Conservation (phyloP, 2,797 vertebrate species). For the Clarias fuscus region DNA sequence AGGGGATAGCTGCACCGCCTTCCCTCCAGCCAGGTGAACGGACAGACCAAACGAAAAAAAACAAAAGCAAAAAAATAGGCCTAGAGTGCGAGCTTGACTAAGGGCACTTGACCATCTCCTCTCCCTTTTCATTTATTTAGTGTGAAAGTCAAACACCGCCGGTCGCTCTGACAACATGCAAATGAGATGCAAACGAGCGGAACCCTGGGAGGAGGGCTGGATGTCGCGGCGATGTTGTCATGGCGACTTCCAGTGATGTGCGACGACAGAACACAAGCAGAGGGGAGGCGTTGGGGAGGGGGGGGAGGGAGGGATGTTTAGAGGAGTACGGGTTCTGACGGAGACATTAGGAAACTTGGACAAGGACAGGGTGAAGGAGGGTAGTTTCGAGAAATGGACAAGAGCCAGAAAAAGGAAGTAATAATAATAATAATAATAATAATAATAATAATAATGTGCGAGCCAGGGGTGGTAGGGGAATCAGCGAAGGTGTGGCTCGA, state of each 20-base stretch:
- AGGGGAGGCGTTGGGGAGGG: conserved; percentile 33
- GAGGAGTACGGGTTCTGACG: conserved; percentile 35
- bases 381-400: background rate
- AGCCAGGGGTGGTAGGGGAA: conserved; percentile 3
- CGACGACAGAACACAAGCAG: conserved; percentile 54
- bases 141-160: conserved; percentile 75
- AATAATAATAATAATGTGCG: conserved; percentile 32
- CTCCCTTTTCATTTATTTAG: conserved; percentile 55
- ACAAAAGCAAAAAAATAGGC: conserved; percentile 46
- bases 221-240: conserved; percentile 74
- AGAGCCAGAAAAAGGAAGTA: conserved; percentile 43
- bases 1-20: background rate
- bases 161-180: conserved; percentile 76
- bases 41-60: conserved; percentile 16
- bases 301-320: conserved; percentile 14
- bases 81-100: conserved; percentile 23
- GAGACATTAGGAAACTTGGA: conserved; percentile 38
- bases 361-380: conserved; percentile 33
- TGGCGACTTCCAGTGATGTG: conserved; percentile 69
- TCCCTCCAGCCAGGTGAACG: background rate
- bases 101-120: conserved; percentile 36
- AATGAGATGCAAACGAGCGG: conserved; percentile 77
- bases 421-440: conserved; percentile 27
- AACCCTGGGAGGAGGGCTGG: conserved; percentile 66
- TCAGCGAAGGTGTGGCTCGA: background rate